These are phyloP conservation scores for Sepiola atlantica DNA, from an alignment of 2,888 invertebrate genomes.

Conservation along the genomic window DNA sequence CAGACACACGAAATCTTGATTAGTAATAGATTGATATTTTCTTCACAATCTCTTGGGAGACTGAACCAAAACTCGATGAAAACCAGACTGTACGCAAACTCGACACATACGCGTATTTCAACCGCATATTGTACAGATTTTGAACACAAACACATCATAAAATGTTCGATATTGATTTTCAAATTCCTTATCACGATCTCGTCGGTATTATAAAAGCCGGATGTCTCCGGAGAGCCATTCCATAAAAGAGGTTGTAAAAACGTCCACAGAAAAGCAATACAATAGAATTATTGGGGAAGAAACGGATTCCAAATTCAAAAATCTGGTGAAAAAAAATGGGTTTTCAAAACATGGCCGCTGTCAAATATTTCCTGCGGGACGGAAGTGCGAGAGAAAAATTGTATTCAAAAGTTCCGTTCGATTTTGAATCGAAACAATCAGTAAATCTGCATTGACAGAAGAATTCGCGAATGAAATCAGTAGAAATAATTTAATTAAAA, in stretches of 20 bases:
- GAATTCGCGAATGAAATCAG: too few species aligned
- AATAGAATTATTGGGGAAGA: background rate
- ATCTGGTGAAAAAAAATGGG: background rate
- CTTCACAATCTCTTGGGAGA: too few species aligned
- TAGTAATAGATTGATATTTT: too few species aligned
- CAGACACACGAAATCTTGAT: too few species aligned
- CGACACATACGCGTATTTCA: background rate
- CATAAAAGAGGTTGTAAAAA: background rate
- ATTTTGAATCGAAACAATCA: background rate
- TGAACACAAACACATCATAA: background rate
- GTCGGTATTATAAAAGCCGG: background rate
- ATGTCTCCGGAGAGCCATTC: background rate
- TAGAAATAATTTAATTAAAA: too few species aligned
- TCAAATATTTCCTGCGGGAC: background rate
- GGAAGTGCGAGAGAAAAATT: background rate
- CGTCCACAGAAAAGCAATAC: background rate
- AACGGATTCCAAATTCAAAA: background rate
- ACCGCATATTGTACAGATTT: background rate
- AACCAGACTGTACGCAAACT: background rate
- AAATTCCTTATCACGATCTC: background rate
- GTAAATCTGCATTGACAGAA: too few species aligned
- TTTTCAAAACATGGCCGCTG: background rate
- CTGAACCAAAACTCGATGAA: too few species aligned
- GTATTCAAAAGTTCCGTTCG: background rate
- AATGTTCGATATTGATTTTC: background rate